Conservation (phyloP, 2,797 vertebrate genomes). For the Anolis apletophallus region DNA sequence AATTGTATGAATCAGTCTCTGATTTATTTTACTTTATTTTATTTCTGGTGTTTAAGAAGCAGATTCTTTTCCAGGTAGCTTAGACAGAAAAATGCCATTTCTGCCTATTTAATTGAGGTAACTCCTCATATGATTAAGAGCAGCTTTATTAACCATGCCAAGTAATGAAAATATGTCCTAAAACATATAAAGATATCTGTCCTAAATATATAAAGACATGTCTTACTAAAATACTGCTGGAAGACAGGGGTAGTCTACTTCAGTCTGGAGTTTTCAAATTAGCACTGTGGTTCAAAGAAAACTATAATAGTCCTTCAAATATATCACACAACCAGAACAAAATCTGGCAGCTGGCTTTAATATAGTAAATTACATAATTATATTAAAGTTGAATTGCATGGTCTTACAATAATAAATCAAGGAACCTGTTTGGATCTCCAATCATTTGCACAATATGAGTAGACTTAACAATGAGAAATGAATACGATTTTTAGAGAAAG, state of each 20-base stretch:
- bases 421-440: slow-evolving; percentile 57
- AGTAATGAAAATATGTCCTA: neutral
- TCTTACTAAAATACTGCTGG: neutral
- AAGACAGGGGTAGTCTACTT: slow-evolving; percentile 7
- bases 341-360: slow-evolving; percentile 77
- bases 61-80: neutral
- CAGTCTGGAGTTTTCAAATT: slow-evolving; percentile 54
- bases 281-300: slow-evolving; percentile 67
- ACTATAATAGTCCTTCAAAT: slow-evolving; percentile 72
- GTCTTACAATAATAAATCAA: slow-evolving; percentile 64
- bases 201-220: neutral
- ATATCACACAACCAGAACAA: slow-evolving; percentile 71
- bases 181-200: neutral
- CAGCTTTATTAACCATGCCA: slow-evolving; percentile 1
- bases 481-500: slow-evolving; percentile 19
- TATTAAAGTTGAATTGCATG: slow-evolving; percentile 70
- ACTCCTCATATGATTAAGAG: neutral
- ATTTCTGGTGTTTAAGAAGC: neutral
- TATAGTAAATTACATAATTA: slow-evolving; percentile 71
- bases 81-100: neutral
- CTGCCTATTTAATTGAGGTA: neutral
- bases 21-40: neutral
- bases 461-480: slow-evolving; percentile 32
- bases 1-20: neutral
- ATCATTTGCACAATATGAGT: slow-evolving; percentile 49